Evolutionary conservation across 2,888 invertebrate species (phyloP).

Genomic region (Sabatieria punctata): DNA sequence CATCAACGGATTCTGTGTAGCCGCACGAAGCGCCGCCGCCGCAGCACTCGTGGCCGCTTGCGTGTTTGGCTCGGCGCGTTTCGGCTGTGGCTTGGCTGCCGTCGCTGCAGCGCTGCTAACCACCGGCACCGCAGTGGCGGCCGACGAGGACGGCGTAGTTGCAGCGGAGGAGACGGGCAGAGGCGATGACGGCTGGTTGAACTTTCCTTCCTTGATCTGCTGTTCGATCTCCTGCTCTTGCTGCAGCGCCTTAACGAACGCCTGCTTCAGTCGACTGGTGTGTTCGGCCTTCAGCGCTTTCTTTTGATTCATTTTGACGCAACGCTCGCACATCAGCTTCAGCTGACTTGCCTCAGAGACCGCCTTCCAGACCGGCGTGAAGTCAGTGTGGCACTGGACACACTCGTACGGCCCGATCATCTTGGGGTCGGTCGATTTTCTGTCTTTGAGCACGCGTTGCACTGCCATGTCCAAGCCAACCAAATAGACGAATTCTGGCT

Average conservation of each 20-base stretch:
- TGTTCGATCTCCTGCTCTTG: constrained; percentile 55
- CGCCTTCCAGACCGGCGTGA: constrained; percentile 90
- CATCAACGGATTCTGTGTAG: background rate
- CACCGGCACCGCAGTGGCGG: background rate
- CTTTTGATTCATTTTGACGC: constrained; percentile 93
- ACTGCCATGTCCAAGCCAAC: constrained; percentile 82
- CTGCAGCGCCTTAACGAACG: constrained; percentile 90
- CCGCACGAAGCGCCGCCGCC: background rate
- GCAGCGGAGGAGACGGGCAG: background rate
- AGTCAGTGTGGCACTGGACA: constrained; percentile 92
- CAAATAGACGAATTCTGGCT: constrained; percentile 90
- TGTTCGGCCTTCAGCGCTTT: constrained; percentile 93
- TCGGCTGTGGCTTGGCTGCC: background rate
- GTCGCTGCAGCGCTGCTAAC: background rate
- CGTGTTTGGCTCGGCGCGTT: background rate
- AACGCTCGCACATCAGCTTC: constrained; percentile 89
- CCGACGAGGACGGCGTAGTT: too few relatives aligned
- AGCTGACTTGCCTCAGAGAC: constrained; percentile 38
- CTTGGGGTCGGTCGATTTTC: background rate
- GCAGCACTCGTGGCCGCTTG: background rate
- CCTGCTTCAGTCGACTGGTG: constrained; percentile 89
- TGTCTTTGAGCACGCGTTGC: constrained; percentile 48
- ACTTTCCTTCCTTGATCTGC: constrained; percentile 23
- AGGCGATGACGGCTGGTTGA: constrained; percentile 11
- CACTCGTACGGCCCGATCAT: constrained; percentile 66